Evolutionary conservation across 2,113 vertebrate species (phyloP).

Genomic region (Tragulus kanchil): DNA sequence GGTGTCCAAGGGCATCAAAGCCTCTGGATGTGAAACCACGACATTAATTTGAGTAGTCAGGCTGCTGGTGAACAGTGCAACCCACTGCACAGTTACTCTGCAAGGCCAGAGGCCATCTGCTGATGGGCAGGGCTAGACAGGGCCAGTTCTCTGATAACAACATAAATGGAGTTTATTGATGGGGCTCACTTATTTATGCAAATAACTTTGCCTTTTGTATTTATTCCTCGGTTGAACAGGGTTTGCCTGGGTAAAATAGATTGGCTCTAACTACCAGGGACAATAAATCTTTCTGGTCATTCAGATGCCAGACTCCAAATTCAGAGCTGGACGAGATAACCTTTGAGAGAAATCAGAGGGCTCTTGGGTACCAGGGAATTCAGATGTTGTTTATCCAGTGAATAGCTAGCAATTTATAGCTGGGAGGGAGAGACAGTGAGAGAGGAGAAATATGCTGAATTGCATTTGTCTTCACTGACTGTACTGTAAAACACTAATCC

Average conservation of each 20-base stretch:
- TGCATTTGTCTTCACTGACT: slow-evolving; percentile 80
- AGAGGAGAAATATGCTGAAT: not conserved
- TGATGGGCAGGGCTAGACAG: not conserved
- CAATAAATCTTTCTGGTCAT: slow-evolving; percentile 71
- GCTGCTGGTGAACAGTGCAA: not conserved
- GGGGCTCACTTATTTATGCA: slow-evolving; percentile 43
- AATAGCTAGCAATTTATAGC: slow-evolving; percentile 56
- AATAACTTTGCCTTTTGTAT: slow-evolving; percentile 20
- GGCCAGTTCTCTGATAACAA: slow-evolving; percentile 39
- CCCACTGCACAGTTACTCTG: not conserved
- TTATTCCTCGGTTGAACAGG: slow-evolving; percentile 49
- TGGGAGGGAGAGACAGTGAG: not conserved
- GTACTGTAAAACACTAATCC: slow-evolving; percentile 75
- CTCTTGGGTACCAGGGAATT: slow-evolving; percentile 57
- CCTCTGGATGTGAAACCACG: not conserved
- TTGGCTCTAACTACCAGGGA: slow-evolving; percentile 17
- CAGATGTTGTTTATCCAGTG: slow-evolving; percentile 60
- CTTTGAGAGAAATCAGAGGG: slow-evolving; percentile 52
- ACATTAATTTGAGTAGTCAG: not conserved
- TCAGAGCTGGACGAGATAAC: slow-evolving; percentile 15
- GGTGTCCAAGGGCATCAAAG: not conserved
- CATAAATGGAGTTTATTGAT: slow-evolving; percentile 46
- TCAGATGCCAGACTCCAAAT: slow-evolving; percentile 65
- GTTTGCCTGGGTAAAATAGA: slow-evolving; percentile 53
- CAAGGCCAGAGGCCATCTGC: not conserved